phyloP scores from a whole-genome alignment of 1,140 invertebrate species.

The Halyomorpha halys region DNA sequence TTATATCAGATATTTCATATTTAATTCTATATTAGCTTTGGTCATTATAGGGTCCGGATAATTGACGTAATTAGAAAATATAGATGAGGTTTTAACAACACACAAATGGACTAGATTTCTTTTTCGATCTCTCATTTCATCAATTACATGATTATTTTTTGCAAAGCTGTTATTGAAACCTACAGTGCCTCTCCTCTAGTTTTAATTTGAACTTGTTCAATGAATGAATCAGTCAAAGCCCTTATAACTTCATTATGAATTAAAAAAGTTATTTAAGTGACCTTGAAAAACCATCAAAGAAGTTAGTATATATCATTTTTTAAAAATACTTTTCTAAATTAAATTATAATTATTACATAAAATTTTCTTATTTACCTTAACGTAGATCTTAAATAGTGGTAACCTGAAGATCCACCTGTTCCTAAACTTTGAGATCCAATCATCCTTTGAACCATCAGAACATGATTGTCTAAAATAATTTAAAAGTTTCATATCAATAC shows the following conservation, averaged over 20 bases:
- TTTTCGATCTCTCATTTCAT: too few species aligned
- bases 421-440: slow-evolving; percentile 93
- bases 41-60: too few species aligned
- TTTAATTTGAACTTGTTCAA: neutral
- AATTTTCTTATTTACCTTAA: slow-evolving; percentile 56
- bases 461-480: slow-evolving; percentile 78
- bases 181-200: too few species aligned
- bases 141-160: too few species aligned
- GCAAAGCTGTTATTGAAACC: too few species aligned
- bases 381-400: slow-evolving; percentile 96
- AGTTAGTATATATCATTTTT: neutral
- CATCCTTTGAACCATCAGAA: slow-evolving; percentile 98
- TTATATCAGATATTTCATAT: too few species aligned
- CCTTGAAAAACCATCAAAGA: neutral
- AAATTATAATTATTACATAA: neutral
- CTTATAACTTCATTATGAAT: neutral
- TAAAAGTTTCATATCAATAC: neutral
- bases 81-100: too few species aligned
- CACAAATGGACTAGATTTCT: too few species aligned
- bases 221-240: neutral
- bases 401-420: slow-evolving; percentile 95
- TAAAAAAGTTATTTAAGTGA: neutral
- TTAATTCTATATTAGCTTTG: too few species aligned
- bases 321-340: neutral
- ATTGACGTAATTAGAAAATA: too few species aligned